A percentile compares a stretch with the other conserved stretches of the same genome.
Evolutionary conservation across 2,797 vertebrate species (phyloP).

Genomic region (Falco novaeseelandiae): DNA sequence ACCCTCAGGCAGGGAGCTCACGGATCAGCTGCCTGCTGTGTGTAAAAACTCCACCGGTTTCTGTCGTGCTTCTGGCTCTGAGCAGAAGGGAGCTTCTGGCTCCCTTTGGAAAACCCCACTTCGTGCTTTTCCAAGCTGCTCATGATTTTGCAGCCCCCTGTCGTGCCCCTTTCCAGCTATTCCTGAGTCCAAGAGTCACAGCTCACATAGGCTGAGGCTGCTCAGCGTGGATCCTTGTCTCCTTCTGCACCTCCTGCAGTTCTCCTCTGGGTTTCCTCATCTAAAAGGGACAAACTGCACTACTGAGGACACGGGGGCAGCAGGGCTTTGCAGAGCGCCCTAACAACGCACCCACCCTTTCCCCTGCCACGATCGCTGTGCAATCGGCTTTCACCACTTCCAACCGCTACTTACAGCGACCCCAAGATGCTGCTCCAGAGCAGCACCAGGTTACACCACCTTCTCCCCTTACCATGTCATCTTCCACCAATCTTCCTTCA

Average conservation of each 20-base stretch:
- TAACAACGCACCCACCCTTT: background rate
- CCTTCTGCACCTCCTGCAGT: background rate
- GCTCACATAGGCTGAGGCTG: background rate
- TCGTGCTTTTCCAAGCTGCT: background rate
- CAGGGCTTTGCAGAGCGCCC: background rate
- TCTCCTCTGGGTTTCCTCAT: background rate
- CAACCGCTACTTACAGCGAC: background rate
- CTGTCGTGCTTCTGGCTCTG: background rate
- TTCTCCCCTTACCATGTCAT: background rate
- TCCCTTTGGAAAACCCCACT: background rate
- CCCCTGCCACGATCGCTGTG: background rate
- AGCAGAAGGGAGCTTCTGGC: no score
- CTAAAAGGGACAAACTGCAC: background rate
- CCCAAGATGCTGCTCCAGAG: background rate
- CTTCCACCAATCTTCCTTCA: background rate
- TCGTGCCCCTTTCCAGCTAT: background rate
- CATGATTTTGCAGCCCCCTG: background rate
- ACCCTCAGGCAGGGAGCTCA: background rate
- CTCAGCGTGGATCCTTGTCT: background rate
- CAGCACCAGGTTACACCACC: background rate
- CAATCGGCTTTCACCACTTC: background rate
- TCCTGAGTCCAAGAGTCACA: background rate
- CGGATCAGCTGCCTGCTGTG: background rate
- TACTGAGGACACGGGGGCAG: accelerated
- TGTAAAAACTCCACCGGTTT: accelerated